Conservation (phyloP, 2,113 vertebrate species). For the Sander vitreus region DNA sequence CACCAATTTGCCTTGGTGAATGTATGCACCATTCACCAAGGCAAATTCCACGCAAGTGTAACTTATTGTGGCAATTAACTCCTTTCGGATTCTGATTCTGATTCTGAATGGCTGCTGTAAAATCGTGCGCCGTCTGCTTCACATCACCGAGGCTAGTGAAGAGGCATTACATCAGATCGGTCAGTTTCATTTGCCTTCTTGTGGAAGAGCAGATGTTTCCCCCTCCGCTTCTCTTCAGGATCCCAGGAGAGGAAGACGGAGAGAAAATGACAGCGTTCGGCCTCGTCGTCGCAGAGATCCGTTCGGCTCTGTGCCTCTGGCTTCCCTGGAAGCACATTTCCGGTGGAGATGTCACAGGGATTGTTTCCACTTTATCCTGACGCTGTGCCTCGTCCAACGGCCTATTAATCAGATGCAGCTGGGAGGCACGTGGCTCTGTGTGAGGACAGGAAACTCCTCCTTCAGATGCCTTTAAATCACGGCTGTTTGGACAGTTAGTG, state of each 20-base stretch:
- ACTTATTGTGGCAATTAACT: too few species aligned
- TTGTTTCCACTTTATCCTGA: constrained; percentile 9
- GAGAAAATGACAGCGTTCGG: neutral
- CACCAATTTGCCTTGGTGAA: too few species aligned
- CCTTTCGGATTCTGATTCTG: too few species aligned
- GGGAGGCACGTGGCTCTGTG: neutral
- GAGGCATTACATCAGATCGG: neutral
- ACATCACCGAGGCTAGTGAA: neutral
- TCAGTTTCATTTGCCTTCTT: neutral
- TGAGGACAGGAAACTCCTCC: neutral
- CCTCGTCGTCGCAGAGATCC: neutral
- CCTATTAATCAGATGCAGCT: constrained; percentile 26
- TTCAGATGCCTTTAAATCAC: too few species aligned
- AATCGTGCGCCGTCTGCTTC: neutral
- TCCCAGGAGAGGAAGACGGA: neutral
- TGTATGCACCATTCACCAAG: too few species aligned
- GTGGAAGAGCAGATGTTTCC: constrained; percentile 9
- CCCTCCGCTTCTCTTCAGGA: neutral
- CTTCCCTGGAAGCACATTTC: constrained; percentile 24
- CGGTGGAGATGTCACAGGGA: constrained; percentile 28
- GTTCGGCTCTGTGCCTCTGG: neutral
- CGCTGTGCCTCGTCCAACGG: neutral
- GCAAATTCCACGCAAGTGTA: too few species aligned
- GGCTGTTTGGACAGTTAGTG: too few species aligned
- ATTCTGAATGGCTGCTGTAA: too few species aligned